A percentile compares a stretch with the other conserved stretches of the same genome.
These are phyloP conservation scores for Lasioglossum morio DNA, from an alignment of 2,888 invertebrate genomes.

Conservation along the genomic window DNA sequence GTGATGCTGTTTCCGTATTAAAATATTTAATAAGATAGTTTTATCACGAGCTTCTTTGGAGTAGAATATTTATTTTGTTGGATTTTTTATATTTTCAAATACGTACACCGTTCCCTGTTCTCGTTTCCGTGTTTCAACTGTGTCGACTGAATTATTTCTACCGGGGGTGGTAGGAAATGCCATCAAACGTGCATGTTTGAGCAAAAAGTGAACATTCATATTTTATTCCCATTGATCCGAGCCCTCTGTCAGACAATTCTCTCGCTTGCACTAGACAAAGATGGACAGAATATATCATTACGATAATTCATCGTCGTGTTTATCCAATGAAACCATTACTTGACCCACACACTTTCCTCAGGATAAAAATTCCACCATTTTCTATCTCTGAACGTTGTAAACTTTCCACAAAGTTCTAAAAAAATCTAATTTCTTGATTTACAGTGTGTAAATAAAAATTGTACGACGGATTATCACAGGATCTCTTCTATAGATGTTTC, in stretches of 20 bases:
- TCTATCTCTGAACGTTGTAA: background rate
- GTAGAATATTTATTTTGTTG: background rate
- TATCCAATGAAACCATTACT: background rate
- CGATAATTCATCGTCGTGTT: background rate
- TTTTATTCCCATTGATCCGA: conserved; percentile 48
- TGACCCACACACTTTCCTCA: background rate
- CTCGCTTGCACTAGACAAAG: background rate
- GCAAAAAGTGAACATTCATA: conserved; percentile 19
- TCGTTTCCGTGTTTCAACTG: background rate
- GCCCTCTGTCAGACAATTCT: conserved; percentile 4
- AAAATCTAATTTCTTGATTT: background rate
- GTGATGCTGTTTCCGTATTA: background rate
- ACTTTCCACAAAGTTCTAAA: background rate
- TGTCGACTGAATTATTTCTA: background rate
- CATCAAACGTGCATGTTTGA: background rate
- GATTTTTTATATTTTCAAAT: background rate
- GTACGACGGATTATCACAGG: background rate
- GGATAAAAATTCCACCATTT: background rate
- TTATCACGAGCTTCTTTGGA: background rate
- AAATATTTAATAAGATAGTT: background rate
- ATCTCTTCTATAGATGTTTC: background rate
- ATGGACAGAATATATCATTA: background rate
- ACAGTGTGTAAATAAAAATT: background rate
- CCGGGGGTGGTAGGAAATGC: background rate
- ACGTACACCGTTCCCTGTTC: background rate